Evolutionary conservation across 2,888 invertebrate genomes (phyloP), one percentile per base, ranked within the genome.

Genomic region (Tiliacea aurago): DNA sequence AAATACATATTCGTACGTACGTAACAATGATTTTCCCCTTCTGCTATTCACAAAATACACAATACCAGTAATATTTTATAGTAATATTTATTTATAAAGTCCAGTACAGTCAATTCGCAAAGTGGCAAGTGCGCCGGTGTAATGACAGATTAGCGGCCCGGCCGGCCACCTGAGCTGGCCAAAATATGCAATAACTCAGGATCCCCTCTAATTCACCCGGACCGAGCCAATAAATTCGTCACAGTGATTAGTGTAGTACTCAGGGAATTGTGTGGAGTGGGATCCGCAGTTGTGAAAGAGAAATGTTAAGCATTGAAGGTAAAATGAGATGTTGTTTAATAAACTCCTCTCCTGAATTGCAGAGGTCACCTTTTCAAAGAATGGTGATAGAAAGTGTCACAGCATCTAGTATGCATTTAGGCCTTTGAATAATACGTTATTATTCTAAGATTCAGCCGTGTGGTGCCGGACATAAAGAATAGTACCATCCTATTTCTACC

Each of bases 141-240:
- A 95, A 95, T 95, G 95, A 95, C 93, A 94, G 95, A 95, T 95
- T 94, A 95, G 91, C 83, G 86, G 80, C 75, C 80, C 84, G 78
- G 79, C 84, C 88, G 88, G 84, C 91, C 95, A 95, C 95, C 95
- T 95, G 95, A 91, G 93, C 91, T 87, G 89, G 81, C 85, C 87
- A 86, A 91, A 93, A 93, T 91, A 92, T 91, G 93, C 93, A 88
- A 94, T 95, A 94, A 94, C 90, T 95, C 95, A 95, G 84, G 71
- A 73, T 79, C 81, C 87, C 88, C 87, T 58, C 89, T 94, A 93
- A 94, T 91, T 94, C 93, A 92, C 91, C 90, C 90, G 90, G 92
- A 92, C 93, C 92, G 91, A 86, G 85, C 93, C 95, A 92, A 95
- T 95, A 95, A 95, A 95, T 95, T 95, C 95, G 89, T 95, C 95